Base-by-base conservation (phyloP, 1,140 invertebrate species). In the Calosoma granatense region DNA sequence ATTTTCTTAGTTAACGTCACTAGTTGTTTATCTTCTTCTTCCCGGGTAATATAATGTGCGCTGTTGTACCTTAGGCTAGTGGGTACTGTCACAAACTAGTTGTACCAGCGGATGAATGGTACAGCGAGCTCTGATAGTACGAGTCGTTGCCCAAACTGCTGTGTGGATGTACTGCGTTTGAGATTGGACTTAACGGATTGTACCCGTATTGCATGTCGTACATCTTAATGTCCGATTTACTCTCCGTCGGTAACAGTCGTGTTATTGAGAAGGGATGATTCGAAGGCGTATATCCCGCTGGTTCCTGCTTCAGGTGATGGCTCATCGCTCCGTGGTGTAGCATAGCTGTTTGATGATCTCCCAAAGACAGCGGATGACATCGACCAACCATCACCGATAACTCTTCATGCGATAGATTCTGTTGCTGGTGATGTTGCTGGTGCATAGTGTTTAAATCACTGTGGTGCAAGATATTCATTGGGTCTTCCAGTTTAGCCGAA, bases 251-350 rank as follows among this genome's bases (percentile, higher is more conserved):
- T 64, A 92, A 74, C 66, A 96, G 80, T 68, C 92, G 86, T 61
- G 90, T 94, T 65, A 97, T 96, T 70, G 90, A 93, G 75, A 96
- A 97, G 0, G 94, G 93, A 72, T 95, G 90, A 69, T 81, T 86
- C 56, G 87, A 85, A 6, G 87, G 81, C 22, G 86, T 85, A 64
- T 87, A 89, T n/a, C 83, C 82, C 11, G 81, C 72, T 21, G 86
- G 83, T 68, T 90, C 87, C 70, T 90, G 87, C 70, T 90, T 88
- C 64, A 90, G 74, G 60, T 84, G 84, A 57, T 74, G 74, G 56
- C 70, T 71, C 64, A 51, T 77, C 56, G 72, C 74, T 70, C 9
- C 72, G 58, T 81, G 82, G 60, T 85, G 84, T n/a, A 82, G 70
- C 70, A 80, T 74, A 69, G 80, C 70, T 67, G 76, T 74, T 65